Conservation (phyloP, 37 sponge, comb jelly and placozoan genomes). For the Beroe forskalii region DNA sequence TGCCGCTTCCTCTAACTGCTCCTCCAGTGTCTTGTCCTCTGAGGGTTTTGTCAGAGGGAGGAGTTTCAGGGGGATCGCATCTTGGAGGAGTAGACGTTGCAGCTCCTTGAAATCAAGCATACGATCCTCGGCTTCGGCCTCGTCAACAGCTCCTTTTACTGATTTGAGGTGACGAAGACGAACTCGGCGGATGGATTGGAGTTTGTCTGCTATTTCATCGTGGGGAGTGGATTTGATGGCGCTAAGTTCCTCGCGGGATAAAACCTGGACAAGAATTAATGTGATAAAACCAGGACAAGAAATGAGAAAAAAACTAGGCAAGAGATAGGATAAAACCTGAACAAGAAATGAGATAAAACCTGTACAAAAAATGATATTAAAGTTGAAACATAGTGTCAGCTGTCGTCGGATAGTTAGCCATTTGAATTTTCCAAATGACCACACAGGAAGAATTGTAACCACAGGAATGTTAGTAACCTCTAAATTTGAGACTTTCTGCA, state of each 20-base stretch:
- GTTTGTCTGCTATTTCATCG: neutral
- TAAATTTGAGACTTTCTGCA: neutral
- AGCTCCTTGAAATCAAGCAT: constrained; percentile 11
- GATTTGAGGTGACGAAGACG: constrained; percentile 19
- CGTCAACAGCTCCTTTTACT: neutral
- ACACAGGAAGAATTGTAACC: too few species aligned
- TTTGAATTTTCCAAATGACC: too few species aligned
- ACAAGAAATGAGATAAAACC: too few species aligned
- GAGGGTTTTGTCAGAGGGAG: neutral
- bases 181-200: neutral
- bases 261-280: neutral
- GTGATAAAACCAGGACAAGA: too few species aligned
- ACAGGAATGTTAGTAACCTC: too few species aligned
- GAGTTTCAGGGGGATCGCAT: neutral
- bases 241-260: neutral
- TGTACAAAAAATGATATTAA: too few species aligned
- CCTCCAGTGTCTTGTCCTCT: constrained; percentile 7
- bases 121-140: neutral
- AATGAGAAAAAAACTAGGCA: too few species aligned
- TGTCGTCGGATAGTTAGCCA: too few species aligned
- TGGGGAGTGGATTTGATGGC: neutral
- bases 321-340: too few species aligned
- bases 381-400: too few species aligned
- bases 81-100: neutral
- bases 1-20: constrained; percentile 15